Evolutionary conservation across 2,888 invertebrate species (phyloP).

Genomic region (Catocala nupta): DNA sequence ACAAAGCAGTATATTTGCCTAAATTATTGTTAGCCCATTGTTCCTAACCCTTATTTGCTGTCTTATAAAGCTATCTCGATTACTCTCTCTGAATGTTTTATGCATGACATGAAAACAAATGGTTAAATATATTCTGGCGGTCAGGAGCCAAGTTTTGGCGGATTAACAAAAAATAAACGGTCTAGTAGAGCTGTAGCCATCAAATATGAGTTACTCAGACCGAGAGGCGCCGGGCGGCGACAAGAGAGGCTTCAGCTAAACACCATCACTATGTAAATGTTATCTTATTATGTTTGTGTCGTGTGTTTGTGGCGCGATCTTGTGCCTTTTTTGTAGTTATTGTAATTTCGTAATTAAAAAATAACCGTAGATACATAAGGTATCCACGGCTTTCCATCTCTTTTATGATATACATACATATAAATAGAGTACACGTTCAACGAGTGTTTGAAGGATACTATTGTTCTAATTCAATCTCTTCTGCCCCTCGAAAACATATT

Average conservation of each 20-base stretch:
- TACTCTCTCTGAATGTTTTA: conserved; percentile 62
- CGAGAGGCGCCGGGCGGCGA: conserved; percentile 45
- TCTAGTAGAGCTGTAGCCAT: conserved; percentile 41
- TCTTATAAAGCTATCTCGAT: conserved; percentile 47
- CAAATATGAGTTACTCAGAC: conserved; percentile 50
- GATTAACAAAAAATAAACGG: conserved; percentile 48
- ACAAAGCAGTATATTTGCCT: conserved; percentile 34
- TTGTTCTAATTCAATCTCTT: too few relatives aligned
- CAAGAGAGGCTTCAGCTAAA: conserved; percentile 25
- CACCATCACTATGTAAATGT: conserved; percentile 48
- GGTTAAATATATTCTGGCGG: conserved; percentile 50
- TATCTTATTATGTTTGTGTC: conserved; percentile 42
- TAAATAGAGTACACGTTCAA: too few relatives aligned
- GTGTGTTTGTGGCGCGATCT: conserved; percentile 25
- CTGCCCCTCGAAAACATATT: too few relatives aligned
- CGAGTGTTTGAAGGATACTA: too few relatives aligned
- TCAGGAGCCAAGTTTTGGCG: conserved; percentile 48
- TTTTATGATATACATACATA: too few relatives aligned
- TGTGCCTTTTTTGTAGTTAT: background rate
- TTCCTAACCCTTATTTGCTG: conserved; percentile 48
- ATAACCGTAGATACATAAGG: background rate
- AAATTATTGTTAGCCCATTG: conserved; percentile 44
- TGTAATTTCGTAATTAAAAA: background rate
- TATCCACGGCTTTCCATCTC: too few relatives aligned
- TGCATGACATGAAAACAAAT: conserved; percentile 66